phyloP scores from a whole-genome alignment of 2,797 vertebrate species.

The Myioborus miniatus region DNA sequence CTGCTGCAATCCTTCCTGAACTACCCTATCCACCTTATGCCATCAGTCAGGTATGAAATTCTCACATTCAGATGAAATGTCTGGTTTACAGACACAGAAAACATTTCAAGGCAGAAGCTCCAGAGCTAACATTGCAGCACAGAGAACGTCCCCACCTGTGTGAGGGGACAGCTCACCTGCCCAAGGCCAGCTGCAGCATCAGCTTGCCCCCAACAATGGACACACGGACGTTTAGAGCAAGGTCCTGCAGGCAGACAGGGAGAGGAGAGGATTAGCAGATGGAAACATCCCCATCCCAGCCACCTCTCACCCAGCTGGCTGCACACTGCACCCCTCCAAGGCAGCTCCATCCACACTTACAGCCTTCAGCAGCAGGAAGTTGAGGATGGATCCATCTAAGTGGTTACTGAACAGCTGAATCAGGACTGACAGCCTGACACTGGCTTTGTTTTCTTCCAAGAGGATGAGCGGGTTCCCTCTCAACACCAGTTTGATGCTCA shows the following conservation, averaged over 20 bases:
- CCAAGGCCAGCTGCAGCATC: background rate
- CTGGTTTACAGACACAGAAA: background rate
- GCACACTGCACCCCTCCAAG: fast-evolving
- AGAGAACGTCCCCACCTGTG: background rate
- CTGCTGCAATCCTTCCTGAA: background rate
- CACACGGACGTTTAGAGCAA: fast-evolving
- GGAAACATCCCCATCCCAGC: fast-evolving
- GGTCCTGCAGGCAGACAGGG: background rate
- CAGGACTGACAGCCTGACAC: fast-evolving
- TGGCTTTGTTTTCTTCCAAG: constrained; percentile 2
- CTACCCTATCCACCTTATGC: background rate
- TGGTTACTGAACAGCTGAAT: background rate
- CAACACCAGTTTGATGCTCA: background rate
- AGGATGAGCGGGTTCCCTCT: background rate
- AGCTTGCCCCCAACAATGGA: background rate
- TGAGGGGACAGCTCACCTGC: background rate
- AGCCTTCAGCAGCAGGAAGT: background rate
- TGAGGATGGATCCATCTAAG: background rate
- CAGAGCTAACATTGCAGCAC: fast-evolving
- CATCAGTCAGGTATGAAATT: background rate
- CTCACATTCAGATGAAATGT: background rate
- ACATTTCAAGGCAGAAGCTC: background rate
- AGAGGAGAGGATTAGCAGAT: background rate
- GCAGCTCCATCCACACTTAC: background rate
- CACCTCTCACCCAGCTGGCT: background rate